These are phyloP conservation scores for Epinephelus lanceolatus DNA, from an alignment of 2,113 vertebrate genomes.

Conservation along the genomic window DNA sequence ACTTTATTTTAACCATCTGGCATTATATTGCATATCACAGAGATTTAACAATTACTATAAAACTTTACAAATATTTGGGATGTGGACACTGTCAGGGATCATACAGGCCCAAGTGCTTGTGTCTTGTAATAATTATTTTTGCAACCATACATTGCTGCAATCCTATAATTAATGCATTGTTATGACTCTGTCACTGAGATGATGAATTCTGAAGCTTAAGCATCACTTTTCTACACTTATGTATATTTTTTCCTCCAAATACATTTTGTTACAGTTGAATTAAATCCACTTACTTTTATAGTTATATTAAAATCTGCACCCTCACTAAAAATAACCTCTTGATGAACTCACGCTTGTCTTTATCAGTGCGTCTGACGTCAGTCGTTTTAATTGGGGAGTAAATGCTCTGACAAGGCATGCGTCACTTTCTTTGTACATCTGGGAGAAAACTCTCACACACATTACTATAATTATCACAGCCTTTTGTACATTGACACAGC, in stretches of 20 bases:
- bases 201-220: background rate
- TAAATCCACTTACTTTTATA: background rate
- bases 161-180: background rate
- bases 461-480: background rate
- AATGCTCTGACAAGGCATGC: conserved; percentile 28
- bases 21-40: no score
- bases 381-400: conserved; percentile 61
- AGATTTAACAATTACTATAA: background rate
- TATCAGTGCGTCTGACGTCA: conserved; percentile 86
- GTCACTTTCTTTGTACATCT: conserved; percentile 59
- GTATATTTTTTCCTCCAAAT: background rate
- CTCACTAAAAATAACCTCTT: conserved; percentile 54
- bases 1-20: no score
- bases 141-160: background rate
- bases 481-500: background rate
- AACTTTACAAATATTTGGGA: background rate
- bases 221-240: background rate
- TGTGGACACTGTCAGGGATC: background rate
- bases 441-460: conserved; percentile 14
- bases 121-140: background rate
- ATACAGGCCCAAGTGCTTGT: background rate
- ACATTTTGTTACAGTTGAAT: background rate
- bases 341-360: conserved; percentile 78
- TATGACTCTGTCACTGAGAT: background rate
- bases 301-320: background rate